Conservation (phyloP, 2,888 invertebrate species). For the Philonicus albiceps region DNA sequence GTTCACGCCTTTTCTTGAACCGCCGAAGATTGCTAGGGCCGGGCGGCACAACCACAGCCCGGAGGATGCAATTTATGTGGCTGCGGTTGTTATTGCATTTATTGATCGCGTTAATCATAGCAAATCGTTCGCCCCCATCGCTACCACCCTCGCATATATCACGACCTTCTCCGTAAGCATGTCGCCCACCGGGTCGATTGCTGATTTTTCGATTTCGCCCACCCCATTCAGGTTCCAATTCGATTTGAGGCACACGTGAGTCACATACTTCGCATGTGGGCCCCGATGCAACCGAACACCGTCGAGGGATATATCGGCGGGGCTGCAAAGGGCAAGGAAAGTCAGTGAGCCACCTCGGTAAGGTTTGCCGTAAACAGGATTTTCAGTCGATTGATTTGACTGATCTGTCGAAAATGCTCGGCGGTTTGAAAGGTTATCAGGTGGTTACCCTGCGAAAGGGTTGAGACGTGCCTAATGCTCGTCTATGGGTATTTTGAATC, state of each 20-base stretch:
- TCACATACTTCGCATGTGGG: constrained; percentile 2
- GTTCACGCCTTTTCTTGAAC: constrained; percentile 8
- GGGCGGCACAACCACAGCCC: background rate
- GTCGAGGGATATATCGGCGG: background rate
- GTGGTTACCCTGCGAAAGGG: constrained; percentile 4
- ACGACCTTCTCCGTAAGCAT: background rate
- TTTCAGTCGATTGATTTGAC: constrained; percentile 40
- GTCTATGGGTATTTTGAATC: background rate
- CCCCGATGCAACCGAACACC: background rate
- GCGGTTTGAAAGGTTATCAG: background rate
- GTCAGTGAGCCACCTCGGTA: background rate
- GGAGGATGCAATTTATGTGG: constrained; percentile 43
- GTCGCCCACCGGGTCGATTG: background rate
- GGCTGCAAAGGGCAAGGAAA: background rate
- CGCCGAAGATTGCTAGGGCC: background rate
- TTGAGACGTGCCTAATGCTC: constrained; percentile 26
- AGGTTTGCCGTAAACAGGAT: constrained; percentile 37
- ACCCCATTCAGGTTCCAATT: constrained; percentile 20
- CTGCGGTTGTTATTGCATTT: constrained; percentile 41
- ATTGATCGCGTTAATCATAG: constrained; percentile 46
- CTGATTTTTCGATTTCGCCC: constrained; percentile 30
- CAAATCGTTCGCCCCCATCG: background rate
- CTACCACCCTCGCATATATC: background rate
- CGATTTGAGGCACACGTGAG: constrained; percentile 29
- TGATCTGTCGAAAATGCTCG: constrained; percentile 17